Base-by-base conservation (phyloP, 2,888 invertebrate species). In the Pediacus dermestoides region DNA sequence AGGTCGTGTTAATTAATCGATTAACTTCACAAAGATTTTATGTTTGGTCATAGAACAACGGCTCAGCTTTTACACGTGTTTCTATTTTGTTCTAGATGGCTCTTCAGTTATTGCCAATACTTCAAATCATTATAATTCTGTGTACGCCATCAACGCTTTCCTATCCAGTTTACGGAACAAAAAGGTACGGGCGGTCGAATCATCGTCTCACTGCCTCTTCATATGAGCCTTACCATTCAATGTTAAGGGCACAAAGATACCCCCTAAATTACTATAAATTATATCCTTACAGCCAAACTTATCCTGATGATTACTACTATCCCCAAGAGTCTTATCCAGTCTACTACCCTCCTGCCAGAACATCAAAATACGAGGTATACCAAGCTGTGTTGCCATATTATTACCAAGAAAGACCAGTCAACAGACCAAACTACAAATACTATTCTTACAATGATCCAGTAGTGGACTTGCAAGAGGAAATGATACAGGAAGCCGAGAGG, bases 401-500 rank as follows among this genome's bases (percentile, higher is more conserved):
- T 46, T 74, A 74, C 54, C 66, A 66, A 25, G 67, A 66, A 10
- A 57, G 64, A 38, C 63, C 60, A 2, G n/a, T 50, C 2, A 63
- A 66, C 4, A 46, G 64, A 30, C 66, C 66, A 14, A 66, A 62
- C 21, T 55, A 70, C 42, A 64, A 58, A 35, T 71, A 70, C 42
- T 72, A 72, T 48, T 67, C 68, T 18, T 69, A 71, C 45, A 66
- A 64, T 18, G 66, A 70, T 26, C 67, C 68, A 4, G 69, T 73
- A 4, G 74, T 75, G 41, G 74, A 75, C 47, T 65, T 74, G 7
- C 76, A 80, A 47, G 81, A 80, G 44, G 77, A 75, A 45, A 74
- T 79, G 21, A 68, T 78, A 22, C 74, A 75, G 36, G 80, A 81
- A 57, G 77, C 77, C 46, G 78, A 80, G 57, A 68, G 78, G 33